Evolutionary conservation across 2,888 invertebrate species (phyloP), one percentile per base, ranked within the genome.

Genomic region (Eupithecia abbreviata): DNA sequence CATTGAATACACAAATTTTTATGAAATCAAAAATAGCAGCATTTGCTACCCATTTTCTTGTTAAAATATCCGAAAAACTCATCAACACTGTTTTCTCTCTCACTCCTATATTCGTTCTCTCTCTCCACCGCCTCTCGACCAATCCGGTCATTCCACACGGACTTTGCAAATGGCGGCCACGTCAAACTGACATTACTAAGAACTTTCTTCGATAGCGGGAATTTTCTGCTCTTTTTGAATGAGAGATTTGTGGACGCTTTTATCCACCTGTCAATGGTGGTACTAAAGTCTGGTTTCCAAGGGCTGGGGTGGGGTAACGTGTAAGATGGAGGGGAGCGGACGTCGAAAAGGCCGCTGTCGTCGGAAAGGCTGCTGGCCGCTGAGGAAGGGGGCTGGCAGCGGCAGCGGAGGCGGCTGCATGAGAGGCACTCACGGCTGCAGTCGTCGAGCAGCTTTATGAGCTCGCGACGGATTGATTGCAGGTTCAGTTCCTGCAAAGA

Each of bases 401-500:
- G 62, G 74, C 87, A 89, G 49, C 84, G 86, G 5, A 89, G 80
- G 1, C 80, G 77, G 76, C 84, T 82, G 81, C 89, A 89, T 7
- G 67, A 30, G 62, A 80, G 76, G 79, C 88, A 89, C 62, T 87
- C 86, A 0, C 78, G 77, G 30, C 84, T 82, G 71, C 81, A 81
- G 5, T 81, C 82, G 10, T 89, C 88, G 1, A 90, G 74, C 73
- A 89, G 81, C 1, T 79, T 71, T 41, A 86, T 80, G 30, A 90
- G 77, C 4, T 88, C 85, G 1, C 84, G 82, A n/a, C 86, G 77
- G 15, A 86, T 79, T 4, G 81, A 76, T 45, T 87, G 85, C 15
- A 90, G 83, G 77, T 88, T 88, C 6, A 87, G 49, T 76, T 89
- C 88, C 90, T 90, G 85, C 0, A 82, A 84, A 74, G 51, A 43